Conservation (phyloP, 92 coral and sea anemone genomes). For the Scolanthus callimorphus region DNA sequence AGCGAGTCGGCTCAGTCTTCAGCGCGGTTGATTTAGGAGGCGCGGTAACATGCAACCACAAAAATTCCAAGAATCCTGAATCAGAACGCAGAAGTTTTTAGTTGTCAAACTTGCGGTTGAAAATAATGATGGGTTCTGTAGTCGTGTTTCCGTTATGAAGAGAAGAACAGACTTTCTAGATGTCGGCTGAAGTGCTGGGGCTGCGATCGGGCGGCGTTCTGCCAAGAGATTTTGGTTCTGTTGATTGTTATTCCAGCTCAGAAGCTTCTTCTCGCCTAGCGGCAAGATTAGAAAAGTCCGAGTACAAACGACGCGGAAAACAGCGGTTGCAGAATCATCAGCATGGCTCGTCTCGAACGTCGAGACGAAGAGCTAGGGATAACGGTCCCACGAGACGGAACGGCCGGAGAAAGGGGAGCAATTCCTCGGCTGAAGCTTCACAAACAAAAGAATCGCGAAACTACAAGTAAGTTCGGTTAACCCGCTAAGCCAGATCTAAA, state of each 20-base stretch:
- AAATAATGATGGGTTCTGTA: neutral
- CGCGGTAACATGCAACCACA: conserved; percentile 3
- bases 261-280: conserved; percentile 91
- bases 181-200: conserved; percentile 67
- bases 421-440: no score
- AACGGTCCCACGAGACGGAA: neutral
- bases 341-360: conserved; percentile 41
- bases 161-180: conserved; percentile 23
- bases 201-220: conserved; percentile 60
- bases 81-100: neutral
- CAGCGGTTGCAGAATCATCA: conserved; percentile 61
- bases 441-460: no score
- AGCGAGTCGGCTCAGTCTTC: neutral
- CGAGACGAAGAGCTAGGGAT: conserved; percentile 25
- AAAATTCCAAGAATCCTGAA: neutral
- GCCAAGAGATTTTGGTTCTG: conserved; percentile 62
- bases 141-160: neutral
- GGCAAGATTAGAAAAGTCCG: conserved; percentile 93
- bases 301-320: conserved; percentile 87
- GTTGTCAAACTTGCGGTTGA: neutral
- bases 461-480: no score
- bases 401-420: conserved; percentile 37
- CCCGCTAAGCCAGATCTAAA: no score
- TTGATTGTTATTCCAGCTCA: conserved; percentile 65
- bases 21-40: neutral